Conservation (phyloP, 2,888 invertebrate species). For the Dysmachus trigonus region DNA sequence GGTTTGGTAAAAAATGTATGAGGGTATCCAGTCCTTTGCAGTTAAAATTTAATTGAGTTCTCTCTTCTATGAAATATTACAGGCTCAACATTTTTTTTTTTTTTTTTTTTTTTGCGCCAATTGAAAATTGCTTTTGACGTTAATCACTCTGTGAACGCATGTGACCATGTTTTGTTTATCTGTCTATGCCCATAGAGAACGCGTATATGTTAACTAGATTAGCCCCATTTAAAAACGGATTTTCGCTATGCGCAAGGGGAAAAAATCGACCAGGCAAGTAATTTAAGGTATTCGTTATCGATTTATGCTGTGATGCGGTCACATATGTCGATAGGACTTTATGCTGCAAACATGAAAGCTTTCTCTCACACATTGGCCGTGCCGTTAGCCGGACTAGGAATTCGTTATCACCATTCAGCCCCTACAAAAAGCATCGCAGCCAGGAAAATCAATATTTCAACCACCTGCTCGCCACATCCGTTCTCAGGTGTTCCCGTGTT, state of each 20-base stretch:
- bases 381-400: background rate
- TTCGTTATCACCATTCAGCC: background rate
- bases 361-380: background rate
- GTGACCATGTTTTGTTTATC: background rate
- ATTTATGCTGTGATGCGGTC: background rate
- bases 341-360: background rate
- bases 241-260: background rate
- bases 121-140: background rate
- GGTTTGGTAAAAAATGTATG: background rate
- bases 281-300: background rate
- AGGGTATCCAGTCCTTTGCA: background rate
- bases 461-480: conserved; percentile 28
- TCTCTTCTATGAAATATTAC: background rate
- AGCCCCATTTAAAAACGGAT: conserved; percentile 19
- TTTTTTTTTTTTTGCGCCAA: background rate
- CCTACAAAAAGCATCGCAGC: background rate
- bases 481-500: background rate
- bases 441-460: conserved; percentile 19
- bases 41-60: background rate
- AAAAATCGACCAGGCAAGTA: background rate
- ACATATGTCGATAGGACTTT: background rate
- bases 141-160: background rate
- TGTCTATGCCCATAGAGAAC: background rate
- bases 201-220: background rate
- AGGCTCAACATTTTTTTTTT: background rate